Evolutionary conservation across 30 jellyfish, hydroid and myxozoan species (phyloP).

Genomic region (Calvadosia cruxmelitensis): DNA sequence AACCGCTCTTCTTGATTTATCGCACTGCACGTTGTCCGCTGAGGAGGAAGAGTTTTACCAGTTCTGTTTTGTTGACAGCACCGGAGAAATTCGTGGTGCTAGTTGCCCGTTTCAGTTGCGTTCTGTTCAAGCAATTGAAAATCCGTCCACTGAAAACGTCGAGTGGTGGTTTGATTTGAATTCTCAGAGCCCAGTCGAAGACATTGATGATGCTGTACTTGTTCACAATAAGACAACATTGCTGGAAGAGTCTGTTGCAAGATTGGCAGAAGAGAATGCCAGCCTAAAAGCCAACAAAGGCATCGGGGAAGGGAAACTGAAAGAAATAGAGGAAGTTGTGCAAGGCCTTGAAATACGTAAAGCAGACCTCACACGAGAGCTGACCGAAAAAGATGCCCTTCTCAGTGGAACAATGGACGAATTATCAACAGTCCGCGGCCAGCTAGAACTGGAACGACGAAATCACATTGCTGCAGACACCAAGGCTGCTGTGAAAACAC

Average conservation of each 20-base stretch:
- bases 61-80: constrained; percentile 47
- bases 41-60: constrained; percentile 56
- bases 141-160: constrained; percentile 10
- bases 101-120: constrained; percentile 68
- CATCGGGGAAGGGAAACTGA: constrained; percentile 17
- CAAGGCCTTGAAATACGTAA: constrained; percentile 5
- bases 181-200: constrained; percentile 9
- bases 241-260: constrained; percentile 53
- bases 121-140: neutral
- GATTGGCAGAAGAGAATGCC: constrained; percentile 35
- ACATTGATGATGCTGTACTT: constrained; percentile 39
- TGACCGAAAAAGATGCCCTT: neutral
- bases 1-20: neutral
- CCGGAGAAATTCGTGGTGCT: constrained; percentile 61
- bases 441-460: neutral
- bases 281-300: neutral
- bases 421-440: neutral
- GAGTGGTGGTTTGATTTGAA: constrained; percentile 44
- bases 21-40: neutral
- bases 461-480: neutral
- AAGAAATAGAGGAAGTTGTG: constrained; percentile 5
- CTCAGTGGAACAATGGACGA: constrained; percentile 3
- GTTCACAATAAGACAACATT: constrained; percentile 70
- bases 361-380: neutral
- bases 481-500: neutral